Evolutionary conservation across 1,140 invertebrate genomes (phyloP).

Genomic region (Drosophila pectinifera): DNA sequence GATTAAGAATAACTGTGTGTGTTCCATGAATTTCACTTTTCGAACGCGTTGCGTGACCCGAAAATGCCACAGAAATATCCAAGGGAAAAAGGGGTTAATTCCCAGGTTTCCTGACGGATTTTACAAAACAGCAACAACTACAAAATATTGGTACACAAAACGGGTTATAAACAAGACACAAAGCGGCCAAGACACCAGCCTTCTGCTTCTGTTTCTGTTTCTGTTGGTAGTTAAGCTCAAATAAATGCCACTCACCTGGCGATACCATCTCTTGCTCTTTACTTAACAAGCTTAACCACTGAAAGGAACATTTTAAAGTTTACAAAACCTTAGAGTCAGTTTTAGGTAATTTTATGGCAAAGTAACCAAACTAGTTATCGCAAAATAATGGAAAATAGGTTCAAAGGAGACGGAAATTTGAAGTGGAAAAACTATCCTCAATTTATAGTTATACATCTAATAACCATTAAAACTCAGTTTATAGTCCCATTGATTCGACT

Average conservation of each 20-base stretch:
- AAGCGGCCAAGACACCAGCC: neutral
- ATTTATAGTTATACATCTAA: too few species aligned
- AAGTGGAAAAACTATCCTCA: too few species aligned
- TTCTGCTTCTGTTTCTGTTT: constrained; percentile 11
- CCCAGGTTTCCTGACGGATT: constrained; percentile 11
- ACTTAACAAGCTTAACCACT: neutral
- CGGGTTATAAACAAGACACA: constrained; percentile 21
- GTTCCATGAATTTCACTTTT: constrained; percentile 51
- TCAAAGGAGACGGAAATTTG: too few species aligned
- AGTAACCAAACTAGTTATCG: neutral
- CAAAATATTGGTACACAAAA: constrained; percentile 19
- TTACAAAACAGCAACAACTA: neutral
- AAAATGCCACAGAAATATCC: constrained; percentile 10
- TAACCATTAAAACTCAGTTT: too few species aligned
- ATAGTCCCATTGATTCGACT: too few species aligned
- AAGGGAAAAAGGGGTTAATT: constrained; percentile 5
- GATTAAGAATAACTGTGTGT: constrained; percentile 29
- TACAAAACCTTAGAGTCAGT: neutral
- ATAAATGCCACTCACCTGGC: constrained; percentile 9
- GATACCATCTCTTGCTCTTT: constrained; percentile 11
- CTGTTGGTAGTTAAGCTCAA: constrained; percentile 14
- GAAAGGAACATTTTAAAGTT: constrained; percentile 1
- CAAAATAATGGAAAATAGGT: too few species aligned
- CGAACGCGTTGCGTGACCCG: constrained; percentile 28
- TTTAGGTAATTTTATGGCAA: neutral